Evolutionary conservation across 2,797 vertebrate genomes (phyloP).

Genomic region (Atherinosoma microstoma): DNA sequence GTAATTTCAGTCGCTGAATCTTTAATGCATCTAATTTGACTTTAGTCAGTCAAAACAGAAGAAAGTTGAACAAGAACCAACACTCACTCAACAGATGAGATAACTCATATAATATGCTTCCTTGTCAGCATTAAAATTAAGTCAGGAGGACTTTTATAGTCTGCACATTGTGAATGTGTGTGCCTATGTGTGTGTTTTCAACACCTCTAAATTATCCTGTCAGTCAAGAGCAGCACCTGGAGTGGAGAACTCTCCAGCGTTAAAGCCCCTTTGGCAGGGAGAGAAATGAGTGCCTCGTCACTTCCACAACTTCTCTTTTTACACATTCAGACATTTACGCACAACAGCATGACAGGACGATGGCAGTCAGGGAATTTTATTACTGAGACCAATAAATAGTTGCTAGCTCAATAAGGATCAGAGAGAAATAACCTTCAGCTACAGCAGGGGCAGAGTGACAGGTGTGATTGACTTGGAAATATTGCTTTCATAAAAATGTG

Average conservation of each 20-base stretch:
- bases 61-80: neutral
- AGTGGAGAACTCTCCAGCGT: constrained; percentile 51
- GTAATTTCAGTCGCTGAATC: neutral
- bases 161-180: neutral
- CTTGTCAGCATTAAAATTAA: constrained; percentile 34
- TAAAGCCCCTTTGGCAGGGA: constrained; percentile 53
- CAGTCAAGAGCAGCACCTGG: constrained; percentile 68
- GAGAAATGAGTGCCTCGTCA: constrained; percentile 60
- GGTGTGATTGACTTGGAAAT: constrained; percentile 53
- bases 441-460: constrained; percentile 10
- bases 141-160: constrained; percentile 10
- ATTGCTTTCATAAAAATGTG: constrained; percentile 56
- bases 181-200: constrained; percentile 28
- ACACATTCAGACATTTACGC: constrained; percentile 9
- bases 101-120: neutral
- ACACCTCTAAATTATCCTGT: constrained; percentile 70
- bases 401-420: constrained; percentile 39
- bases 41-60: neutral
- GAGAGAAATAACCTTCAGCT: constrained; percentile 45
- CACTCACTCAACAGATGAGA: neutral
- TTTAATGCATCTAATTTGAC: neutral
- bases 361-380: constrained; percentile 38
- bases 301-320: constrained; percentile 28
- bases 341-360: constrained; percentile 12
- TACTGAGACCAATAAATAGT: constrained; percentile 47